Conservation (phyloP, 2,113 vertebrate genomes). For the Hemibagrus wyckioides region DNA sequence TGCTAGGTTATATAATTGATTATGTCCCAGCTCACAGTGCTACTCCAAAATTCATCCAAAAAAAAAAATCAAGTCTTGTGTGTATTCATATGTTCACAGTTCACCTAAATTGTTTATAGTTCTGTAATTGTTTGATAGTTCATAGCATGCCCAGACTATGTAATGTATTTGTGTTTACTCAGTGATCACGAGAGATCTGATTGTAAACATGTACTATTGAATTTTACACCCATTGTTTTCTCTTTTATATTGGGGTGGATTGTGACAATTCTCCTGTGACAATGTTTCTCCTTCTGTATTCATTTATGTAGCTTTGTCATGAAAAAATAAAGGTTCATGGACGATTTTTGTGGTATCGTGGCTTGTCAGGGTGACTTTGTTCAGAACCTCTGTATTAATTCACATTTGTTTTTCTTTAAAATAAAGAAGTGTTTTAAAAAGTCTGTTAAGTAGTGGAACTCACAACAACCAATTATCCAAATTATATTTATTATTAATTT, state of each 20-base stretch:
- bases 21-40: constrained; percentile 1
- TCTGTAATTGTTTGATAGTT: constrained; percentile 45
- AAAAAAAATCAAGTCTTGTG: background rate
- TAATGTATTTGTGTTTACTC: constrained; percentile 30
- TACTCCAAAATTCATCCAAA: background rate
- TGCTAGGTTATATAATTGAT: constrained; percentile 23
- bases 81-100: constrained; percentile 24
- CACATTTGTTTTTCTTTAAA: background rate
- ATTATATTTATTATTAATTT: background rate
- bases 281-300: constrained; percentile 34
- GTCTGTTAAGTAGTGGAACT: background rate
- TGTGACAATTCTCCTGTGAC: constrained; percentile 15
- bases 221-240: constrained; percentile 9
- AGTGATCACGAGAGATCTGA: constrained; percentile 46
- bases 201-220: constrained; percentile 50
- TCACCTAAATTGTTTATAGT: background rate
- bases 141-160: constrained; percentile 37
- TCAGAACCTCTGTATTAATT: background rate
- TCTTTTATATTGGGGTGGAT: constrained; percentile 35
- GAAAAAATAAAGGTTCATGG: constrained; percentile 29
- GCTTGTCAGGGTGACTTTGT: background rate
- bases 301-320: constrained; percentile 39
- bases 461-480: background rate
- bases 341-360: background rate
- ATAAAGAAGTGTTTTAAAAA: background rate